These are phyloP conservation scores for Grallaria varia DNA, from an alignment of 2,113 vertebrate genomes.

Conservation along the genomic window DNA sequence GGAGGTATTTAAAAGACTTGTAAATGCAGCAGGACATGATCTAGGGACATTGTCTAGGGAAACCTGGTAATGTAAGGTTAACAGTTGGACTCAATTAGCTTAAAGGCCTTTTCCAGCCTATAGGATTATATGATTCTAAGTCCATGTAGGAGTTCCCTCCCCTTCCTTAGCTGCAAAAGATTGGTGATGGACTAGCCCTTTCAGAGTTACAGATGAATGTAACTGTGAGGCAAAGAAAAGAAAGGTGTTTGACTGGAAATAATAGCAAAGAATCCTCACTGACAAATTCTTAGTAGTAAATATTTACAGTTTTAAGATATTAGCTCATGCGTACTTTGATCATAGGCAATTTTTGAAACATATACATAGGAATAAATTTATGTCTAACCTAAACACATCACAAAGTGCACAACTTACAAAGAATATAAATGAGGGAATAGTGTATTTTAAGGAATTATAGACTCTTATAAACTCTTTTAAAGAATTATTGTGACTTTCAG, in stretches of 20 bases:
- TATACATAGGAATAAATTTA: background rate
- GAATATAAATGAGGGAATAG: background rate
- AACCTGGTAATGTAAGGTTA: background rate
- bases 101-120: background rate
- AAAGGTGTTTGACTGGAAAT: background rate
- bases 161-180: background rate
- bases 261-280: background rate
- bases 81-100: fast-evolving
- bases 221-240: background rate
- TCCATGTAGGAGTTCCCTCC: background rate
- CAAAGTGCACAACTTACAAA: background rate
- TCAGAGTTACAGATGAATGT: background rate
- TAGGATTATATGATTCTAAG: background rate
- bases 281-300: background rate
- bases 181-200: background rate
- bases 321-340: background rate
- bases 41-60: background rate
- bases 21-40: background rate
- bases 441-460: background rate
- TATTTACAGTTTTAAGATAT: background rate
- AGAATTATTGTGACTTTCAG: background rate
- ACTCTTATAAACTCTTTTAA: background rate
- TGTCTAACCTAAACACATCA: background rate
- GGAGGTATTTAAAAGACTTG: background rate
- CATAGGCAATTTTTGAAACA: background rate